phyloP scores from a whole-genome alignment of 2,113 vertebrate genomes.

The Thermophis baileyi region DNA sequence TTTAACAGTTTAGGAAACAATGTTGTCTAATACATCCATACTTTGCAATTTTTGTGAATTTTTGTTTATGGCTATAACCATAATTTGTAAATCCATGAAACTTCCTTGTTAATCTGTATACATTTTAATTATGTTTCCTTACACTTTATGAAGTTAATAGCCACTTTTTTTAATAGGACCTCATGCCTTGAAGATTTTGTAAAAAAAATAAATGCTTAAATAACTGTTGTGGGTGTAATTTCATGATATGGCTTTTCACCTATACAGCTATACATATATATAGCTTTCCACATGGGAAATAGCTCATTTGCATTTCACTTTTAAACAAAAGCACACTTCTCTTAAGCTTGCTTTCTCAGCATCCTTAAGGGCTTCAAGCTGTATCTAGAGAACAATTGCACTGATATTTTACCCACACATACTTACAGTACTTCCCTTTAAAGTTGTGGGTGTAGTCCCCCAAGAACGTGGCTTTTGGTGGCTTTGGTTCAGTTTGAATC shows the following conservation, averaged over 20 bases:
- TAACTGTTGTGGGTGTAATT: constrained; percentile 50
- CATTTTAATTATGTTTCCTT: constrained; percentile 52
- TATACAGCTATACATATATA: constrained; percentile 20
- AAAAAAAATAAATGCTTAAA: constrained; percentile 51
- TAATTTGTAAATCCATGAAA: constrained; percentile 53
- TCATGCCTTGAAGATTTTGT: constrained; percentile 58
- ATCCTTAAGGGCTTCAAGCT: neutral
- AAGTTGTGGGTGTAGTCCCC: neutral
- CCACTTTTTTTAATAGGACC: constrained; percentile 63
- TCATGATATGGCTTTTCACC: constrained; percentile 47
- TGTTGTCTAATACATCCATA: constrained; percentile 45
- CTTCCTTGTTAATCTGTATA: constrained; percentile 57
- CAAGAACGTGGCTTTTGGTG: neutral
- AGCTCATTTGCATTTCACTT: neutral
- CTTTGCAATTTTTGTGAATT: constrained; percentile 38
- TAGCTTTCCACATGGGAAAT: neutral
- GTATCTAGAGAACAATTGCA: neutral
- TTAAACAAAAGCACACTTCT: neutral
- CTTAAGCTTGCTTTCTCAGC: neutral
- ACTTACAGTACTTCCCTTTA: neutral
- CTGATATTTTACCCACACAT: neutral
- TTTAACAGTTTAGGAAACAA: constrained; percentile 48
- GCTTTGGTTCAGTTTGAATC: neutral
- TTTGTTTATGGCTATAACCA: constrained; percentile 42
- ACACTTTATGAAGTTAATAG: constrained; percentile 64